These are phyloP conservation scores for Diarsia brunnea DNA, from an alignment of 2,888 invertebrate genomes.

Conservation along the genomic window DNA sequence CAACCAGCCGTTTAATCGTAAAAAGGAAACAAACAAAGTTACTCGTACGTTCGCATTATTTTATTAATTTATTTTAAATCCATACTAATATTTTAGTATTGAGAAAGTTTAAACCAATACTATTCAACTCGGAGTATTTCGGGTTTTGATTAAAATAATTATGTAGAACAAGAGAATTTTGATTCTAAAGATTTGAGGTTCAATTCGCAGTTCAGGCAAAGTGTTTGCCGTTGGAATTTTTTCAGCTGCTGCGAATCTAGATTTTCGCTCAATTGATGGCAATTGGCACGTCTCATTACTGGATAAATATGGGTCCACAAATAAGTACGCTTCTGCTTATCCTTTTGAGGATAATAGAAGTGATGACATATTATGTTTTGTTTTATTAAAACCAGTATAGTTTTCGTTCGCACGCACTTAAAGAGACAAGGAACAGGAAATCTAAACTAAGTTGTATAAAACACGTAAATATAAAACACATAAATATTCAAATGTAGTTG, in stretches of 20 bases:
- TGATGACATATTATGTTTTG: background rate
- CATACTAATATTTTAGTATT: too few species aligned
- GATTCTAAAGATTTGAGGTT: background rate
- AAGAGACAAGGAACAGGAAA: slow-evolving; percentile 41
- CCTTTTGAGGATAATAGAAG: rapidly evolving
- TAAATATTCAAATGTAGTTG: slow-evolving; percentile 27
- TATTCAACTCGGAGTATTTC: background rate
- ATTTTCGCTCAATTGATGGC: background rate
- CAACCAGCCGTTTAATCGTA: background rate
- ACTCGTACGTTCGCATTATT: background rate
- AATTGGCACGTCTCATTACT: background rate
- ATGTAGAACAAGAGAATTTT: background rate
- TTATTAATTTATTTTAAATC: too few species aligned
- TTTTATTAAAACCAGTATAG: background rate
- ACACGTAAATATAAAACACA: background rate
- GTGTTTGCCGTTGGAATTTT: background rate
- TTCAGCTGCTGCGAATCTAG: background rate
- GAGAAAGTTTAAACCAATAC: background rate
- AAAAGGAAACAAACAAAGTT: background rate
- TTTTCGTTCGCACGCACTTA: background rate
- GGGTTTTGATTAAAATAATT: background rate
- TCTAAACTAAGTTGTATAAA: background rate
- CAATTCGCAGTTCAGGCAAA: background rate
- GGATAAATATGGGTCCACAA: too few species aligned
- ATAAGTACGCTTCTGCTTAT: background rate